Percentiles rank a stretch among this genome's conserved stretches.
Evolutionary conservation across 2,113 vertebrate species (phyloP).

Genomic region (Petromus typicus): DNA sequence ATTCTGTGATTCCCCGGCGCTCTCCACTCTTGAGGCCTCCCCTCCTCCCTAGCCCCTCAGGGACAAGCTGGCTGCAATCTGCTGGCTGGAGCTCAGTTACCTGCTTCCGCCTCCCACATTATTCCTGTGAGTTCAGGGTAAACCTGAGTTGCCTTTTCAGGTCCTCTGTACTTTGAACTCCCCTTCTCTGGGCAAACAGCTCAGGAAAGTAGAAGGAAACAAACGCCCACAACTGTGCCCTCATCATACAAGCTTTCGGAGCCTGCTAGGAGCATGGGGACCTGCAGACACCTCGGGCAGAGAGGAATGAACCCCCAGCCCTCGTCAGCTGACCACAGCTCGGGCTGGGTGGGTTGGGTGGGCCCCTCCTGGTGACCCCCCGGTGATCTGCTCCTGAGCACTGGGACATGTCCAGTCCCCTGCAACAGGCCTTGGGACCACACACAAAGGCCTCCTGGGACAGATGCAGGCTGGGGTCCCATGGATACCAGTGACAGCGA

Average conservation of each 20-base stretch:
- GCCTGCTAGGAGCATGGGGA: neutral
- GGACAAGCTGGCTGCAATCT: neutral
- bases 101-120: rapidly evolving
- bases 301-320: neutral
- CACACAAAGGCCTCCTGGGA: neutral
- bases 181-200: neutral
- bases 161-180: neutral
- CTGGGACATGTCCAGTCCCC: rapidly evolving
- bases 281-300: rapidly evolving
- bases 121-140: neutral
- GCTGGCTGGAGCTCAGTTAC: neutral
- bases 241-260: rapidly evolving
- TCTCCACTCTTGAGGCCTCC: rapidly evolving
- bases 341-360: neutral
- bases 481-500: neutral
- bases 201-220: neutral
- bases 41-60: neutral
- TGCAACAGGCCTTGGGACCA: neutral
- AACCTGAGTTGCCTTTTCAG: neutral
- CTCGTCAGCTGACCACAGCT: neutral
- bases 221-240: neutral
- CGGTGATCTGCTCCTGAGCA: rapidly evolving
- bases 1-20: neutral
- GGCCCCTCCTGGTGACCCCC: rapidly evolving
- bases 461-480: neutral